A percentile compares a stretch with the other conserved stretches of the same genome.
These are phyloP conservation scores for Rhinoraja longicauda DNA, from an alignment of 2,797 vertebrate genomes.

Conservation along the genomic window DNA sequence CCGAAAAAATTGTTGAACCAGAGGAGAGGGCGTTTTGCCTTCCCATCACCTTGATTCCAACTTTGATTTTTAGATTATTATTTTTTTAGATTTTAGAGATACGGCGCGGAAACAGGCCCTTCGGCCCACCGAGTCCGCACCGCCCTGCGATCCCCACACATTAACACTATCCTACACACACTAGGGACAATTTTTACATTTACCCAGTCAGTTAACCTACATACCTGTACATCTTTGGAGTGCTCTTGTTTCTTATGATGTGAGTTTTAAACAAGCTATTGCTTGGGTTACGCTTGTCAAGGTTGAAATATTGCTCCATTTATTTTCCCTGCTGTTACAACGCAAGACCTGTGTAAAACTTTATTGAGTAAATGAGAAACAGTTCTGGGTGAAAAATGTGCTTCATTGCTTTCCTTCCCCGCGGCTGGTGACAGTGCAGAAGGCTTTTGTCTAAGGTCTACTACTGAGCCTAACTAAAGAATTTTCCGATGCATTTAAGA, in stretches of 20 bases:
- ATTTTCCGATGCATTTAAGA: background rate
- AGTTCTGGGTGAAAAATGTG: background rate
- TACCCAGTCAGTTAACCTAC: too few species aligned
- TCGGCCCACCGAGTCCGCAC: too few species aligned
- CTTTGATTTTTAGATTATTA: too few species aligned
- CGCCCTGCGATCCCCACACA: too few species aligned
- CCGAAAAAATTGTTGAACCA: background rate
- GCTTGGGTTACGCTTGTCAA: background rate
- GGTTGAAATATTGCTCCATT: background rate
- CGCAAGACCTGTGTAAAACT: background rate
- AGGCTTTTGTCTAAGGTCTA: background rate
- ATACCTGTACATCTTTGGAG: too few species aligned
- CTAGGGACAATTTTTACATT: too few species aligned
- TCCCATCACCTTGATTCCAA: background rate
- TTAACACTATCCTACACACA: too few species aligned
- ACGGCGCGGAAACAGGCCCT: too few species aligned
- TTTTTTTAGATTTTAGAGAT: too few species aligned
- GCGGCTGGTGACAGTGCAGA: background rate
- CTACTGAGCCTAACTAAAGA: background rate
- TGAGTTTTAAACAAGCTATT: conserved; percentile 7
- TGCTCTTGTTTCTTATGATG: background rate
- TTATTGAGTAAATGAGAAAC: background rate
- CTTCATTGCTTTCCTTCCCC: background rate
- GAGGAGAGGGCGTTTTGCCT: background rate
- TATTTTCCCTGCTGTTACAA: background rate